Evolutionary conservation across 2,113 vertebrate genomes (phyloP).

Genomic region (Pimephales promelas): DNA sequence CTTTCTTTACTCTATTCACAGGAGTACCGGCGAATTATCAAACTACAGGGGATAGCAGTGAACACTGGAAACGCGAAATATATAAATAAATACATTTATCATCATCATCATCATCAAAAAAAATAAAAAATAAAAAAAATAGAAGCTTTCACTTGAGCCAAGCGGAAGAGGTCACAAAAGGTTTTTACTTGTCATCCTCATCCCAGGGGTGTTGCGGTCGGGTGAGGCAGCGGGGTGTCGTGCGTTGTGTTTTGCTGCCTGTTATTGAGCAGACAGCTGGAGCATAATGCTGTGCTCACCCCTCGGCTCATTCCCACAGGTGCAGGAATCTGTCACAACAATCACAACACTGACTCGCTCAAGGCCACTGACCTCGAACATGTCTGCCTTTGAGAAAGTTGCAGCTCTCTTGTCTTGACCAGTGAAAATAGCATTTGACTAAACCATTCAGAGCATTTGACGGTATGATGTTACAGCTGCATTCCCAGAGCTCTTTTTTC

Average conservation of each 20-base stretch:
- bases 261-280: slow-evolving; percentile 48
- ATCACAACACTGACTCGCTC: background rate
- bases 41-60: background rate
- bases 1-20: background rate
- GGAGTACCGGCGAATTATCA: background rate
- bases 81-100: background rate
- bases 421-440: slow-evolving; percentile 3
- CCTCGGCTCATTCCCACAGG: slow-evolving; percentile 36
- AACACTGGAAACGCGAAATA: background rate
- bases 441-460: background rate
- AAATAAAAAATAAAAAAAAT: background rate
- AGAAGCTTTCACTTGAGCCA: background rate
- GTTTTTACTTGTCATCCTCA: slow-evolving; percentile 4
- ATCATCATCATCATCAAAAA: too few relatives aligned
- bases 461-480: background rate
- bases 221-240: slow-evolving; percentile 34
- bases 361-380: slow-evolving; percentile 41
- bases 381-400: background rate
- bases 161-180: slow-evolving; percentile 7
- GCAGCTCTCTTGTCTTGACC: background rate
- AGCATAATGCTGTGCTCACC: background rate
- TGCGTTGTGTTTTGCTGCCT: slow-evolving; percentile 28
- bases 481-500: background rate
- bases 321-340: slow-evolving; percentile 38
- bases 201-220: slow-evolving; percentile 14